Conservation (phyloP, 2,797 vertebrate genomes). For the Acrocephalus scirpaceus region DNA sequence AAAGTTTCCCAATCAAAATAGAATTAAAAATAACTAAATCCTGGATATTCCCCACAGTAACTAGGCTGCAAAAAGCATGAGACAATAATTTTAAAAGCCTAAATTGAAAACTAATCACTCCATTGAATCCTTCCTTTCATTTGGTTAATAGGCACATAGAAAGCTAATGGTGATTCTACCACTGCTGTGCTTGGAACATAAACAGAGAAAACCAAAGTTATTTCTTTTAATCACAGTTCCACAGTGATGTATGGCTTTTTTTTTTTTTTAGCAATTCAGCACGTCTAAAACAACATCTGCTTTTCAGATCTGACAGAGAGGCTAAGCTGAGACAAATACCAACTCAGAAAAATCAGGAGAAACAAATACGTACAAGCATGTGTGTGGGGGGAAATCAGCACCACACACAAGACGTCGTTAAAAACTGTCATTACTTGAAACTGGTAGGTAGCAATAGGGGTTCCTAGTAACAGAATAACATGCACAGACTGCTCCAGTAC, state of each 20-base stretch:
- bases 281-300: background rate
- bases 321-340: background rate
- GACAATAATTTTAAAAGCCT: constrained; percentile 52
- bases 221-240: constrained; percentile 19
- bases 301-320: background rate
- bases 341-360: background rate
- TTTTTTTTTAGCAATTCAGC: background rate
- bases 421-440: background rate
- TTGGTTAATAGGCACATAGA: constrained; percentile 34
- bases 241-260: background rate
- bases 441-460: background rate
- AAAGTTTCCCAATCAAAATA: background rate
- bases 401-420: background rate
- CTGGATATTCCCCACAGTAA: constrained; percentile 29
- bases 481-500: background rate
- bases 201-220: constrained; percentile 20
- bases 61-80: constrained; percentile 22
- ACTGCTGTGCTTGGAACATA: background rate
- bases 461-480: background rate
- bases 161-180: background rate
- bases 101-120: constrained; percentile 62
- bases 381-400: accelerated
- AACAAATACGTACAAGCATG: background rate
- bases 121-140: constrained; percentile 50
- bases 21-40: constrained; percentile 63